Conservation (phyloP, 2,888 invertebrate species). For the Phortica magna region DNA sequence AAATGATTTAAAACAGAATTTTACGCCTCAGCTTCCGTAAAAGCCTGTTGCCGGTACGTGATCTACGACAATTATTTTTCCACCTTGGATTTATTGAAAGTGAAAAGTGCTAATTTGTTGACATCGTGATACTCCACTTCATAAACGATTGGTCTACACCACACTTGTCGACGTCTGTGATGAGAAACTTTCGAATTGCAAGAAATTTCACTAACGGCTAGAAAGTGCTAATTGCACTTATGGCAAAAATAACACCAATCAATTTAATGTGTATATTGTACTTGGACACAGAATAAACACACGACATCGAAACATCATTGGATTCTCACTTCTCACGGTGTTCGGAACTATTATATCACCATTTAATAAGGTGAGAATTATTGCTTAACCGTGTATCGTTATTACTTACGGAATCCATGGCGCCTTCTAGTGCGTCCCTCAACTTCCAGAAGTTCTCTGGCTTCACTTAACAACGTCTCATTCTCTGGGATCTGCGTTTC, state of each 20-base stretch:
- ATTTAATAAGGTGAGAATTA: background rate
- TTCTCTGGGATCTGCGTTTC: constrained; percentile 46
- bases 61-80: constrained; percentile 55
- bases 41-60: constrained; percentile 35
- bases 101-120: constrained; percentile 73
- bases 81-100: constrained; percentile 60
- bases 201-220: constrained; percentile 21
- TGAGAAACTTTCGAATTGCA: constrained; percentile 31
- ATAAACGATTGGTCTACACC: constrained; percentile 38
- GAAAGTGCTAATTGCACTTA: constrained; percentile 8
- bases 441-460: constrained; percentile 60
- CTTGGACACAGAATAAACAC: background rate
- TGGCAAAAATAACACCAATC: background rate
- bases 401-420: constrained; percentile 44
- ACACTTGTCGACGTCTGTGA: background rate
- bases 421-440: constrained; percentile 62
- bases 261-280: background rate
- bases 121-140: constrained; percentile 33
- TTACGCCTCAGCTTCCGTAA: background rate
- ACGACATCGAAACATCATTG: background rate
- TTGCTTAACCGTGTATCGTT: background rate
- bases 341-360: background rate
- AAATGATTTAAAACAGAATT: constrained; percentile 35
- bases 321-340: background rate
- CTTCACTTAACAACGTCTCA: constrained; percentile 47